Percentiles rank a stretch among this genome's conserved stretches.
Conservation (phyloP, 2,113 vertebrate genomes). For the Clinocottus analis region DNA sequence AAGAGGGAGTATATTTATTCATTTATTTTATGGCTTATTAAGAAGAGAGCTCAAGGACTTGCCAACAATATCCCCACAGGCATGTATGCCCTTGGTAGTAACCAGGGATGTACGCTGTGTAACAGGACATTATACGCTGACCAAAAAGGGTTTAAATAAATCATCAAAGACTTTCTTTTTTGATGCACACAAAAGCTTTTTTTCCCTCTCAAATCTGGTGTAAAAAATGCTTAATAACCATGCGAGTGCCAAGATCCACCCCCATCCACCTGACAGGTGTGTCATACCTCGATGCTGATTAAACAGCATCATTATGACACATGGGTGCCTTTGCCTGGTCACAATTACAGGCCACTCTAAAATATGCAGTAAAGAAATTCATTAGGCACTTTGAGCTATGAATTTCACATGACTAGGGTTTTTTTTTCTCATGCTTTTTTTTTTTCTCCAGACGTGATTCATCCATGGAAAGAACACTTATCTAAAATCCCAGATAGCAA, state of each 20-base stretch:
- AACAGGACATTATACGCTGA: slow-evolving; percentile 21
- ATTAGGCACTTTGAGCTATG: neutral
- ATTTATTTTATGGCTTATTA: slow-evolving; percentile 79
- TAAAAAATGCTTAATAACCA: neutral
- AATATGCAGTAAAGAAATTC: neutral
- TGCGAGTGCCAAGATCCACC: neutral
- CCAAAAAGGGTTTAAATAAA: neutral
- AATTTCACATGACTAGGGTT: neutral
- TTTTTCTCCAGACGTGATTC: neutral
- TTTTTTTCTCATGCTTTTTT: no score
- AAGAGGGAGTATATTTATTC: slow-evolving; percentile 74
- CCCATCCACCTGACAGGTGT: neutral
- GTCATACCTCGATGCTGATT: neutral
- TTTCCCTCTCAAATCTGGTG: neutral
- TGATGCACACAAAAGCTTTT: neutral
- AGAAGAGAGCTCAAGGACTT: slow-evolving; percentile 75
- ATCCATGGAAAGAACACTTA: neutral
- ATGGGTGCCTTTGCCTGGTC: neutral
- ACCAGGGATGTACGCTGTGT: slow-evolving; percentile 22
- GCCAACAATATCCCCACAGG: slow-evolving; percentile 50
- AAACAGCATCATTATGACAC: neutral
- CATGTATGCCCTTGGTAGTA: slow-evolving; percentile 67
- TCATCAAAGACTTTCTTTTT: neutral
- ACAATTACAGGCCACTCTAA: neutral
- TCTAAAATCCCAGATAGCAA: neutral